Percentiles rank a stretch among this genome's conserved stretches.
Conservation (phyloP, 1,140 invertebrate species). For the Conus betulinus region DNA sequence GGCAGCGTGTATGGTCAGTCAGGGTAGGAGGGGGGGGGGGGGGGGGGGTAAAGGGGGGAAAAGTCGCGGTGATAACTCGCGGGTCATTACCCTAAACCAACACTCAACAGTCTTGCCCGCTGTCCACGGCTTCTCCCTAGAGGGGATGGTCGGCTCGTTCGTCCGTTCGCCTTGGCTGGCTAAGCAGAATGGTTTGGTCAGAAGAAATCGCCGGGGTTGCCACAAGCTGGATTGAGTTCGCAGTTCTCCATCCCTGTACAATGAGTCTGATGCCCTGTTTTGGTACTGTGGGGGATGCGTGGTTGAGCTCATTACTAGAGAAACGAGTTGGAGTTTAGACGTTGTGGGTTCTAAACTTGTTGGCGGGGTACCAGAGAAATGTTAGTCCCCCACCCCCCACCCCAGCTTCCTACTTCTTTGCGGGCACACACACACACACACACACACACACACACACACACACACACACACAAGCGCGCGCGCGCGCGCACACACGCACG, state of each 20-base stretch:
- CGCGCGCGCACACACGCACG: too few relatives aligned
- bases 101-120: background rate
- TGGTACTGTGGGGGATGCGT: too few relatives aligned
- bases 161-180: background rate
- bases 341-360: background rate
- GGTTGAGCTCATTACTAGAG: too few relatives aligned
- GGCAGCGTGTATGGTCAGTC: background rate
- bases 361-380: background rate
- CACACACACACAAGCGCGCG: too few relatives aligned
- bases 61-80: conserved; percentile 4
- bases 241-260: too few relatives aligned
- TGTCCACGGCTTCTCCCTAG: too few relatives aligned
- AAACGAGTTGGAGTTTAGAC: background rate
- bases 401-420: background rate
- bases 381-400: too few relatives aligned
- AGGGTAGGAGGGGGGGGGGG: too few relatives aligned
- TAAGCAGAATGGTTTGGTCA: background rate
- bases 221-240: background rate
- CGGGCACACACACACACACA: background rate
- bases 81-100: background rate
- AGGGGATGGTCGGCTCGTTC: background rate
- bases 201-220: background rate
- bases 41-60: background rate
- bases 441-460: too few relatives aligned
- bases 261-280: too few relatives aligned